Evolutionary conservation across 2,797 vertebrate species (phyloP).

Genomic region (Chanos chanos): DNA sequence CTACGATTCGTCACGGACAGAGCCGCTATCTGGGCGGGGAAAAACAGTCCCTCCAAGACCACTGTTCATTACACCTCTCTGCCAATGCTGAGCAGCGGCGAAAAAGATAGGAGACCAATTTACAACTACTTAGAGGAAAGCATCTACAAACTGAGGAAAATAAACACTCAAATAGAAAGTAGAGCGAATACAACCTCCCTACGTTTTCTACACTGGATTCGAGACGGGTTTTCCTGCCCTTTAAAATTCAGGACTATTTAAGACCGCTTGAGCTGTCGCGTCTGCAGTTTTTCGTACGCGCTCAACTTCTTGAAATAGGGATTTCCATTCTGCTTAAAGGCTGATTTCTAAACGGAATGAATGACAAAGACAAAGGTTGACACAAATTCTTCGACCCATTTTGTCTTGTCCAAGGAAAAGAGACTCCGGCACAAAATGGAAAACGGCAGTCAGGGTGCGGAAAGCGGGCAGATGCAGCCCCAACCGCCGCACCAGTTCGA

Average conservation of each 20-base stretch:
- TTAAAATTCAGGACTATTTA: not conserved
- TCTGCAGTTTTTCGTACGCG: slow-evolving; percentile 42
- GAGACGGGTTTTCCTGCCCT: too few species aligned
- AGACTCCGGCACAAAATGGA: slow-evolving; percentile 77
- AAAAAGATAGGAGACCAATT: not conserved
- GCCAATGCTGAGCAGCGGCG: not conserved
- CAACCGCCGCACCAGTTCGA: slow-evolving; percentile 48
- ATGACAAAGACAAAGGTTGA: slow-evolving; percentile 83
- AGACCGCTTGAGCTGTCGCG: not conserved
- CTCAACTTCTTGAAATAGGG: slow-evolving; percentile 51
- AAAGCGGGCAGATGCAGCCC: slow-evolving; percentile 54
- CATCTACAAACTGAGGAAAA: not conserved
- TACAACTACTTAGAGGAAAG: not conserved
- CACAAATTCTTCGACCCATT: slow-evolving; percentile 67
- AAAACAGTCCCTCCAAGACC: slow-evolving; percentile 13
- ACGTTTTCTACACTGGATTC: too few species aligned
- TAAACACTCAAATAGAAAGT: not conserved
- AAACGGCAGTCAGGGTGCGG: slow-evolving; percentile 64
- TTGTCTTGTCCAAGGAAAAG: slow-evolving; percentile 74
- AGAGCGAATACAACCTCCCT: not conserved
- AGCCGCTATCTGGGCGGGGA: slow-evolving; percentile 67
- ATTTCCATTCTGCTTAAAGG: slow-evolving; percentile 50
- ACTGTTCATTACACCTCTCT: not conserved
- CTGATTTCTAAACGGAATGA: slow-evolving; percentile 69
- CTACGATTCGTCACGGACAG: slow-evolving; percentile 36